These are phyloP conservation scores for Cerastoderma edule DNA, from an alignment of 2,888 invertebrate genomes.

Conservation along the genomic window DNA sequence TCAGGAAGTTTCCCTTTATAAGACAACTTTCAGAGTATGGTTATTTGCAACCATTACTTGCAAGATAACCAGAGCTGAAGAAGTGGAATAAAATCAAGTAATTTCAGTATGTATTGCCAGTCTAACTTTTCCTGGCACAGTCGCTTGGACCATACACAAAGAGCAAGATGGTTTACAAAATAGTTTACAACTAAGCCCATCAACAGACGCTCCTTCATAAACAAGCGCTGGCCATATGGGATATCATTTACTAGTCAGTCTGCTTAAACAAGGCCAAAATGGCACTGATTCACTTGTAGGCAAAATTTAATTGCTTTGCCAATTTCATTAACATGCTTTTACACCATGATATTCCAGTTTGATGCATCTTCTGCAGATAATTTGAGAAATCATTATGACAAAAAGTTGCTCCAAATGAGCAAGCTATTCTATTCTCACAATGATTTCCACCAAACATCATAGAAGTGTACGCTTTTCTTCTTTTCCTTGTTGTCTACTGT, in stretches of 20 bases:
- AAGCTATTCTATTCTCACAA: not conserved
- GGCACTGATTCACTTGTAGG: no score
- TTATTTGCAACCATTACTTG: no score
- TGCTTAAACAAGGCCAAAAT: no score
- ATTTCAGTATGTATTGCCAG: no score
- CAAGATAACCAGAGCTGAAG: no score
- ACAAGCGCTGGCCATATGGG: slow-evolving; percentile 14
- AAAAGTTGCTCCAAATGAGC: not conserved
- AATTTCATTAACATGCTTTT: no score
- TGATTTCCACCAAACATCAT: not conserved
- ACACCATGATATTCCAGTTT: not conserved
- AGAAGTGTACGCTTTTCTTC: no score
- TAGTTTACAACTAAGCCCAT: slow-evolving; percentile 18
- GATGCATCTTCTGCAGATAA: not conserved
- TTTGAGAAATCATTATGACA: slow-evolving; percentile 1
- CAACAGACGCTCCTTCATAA: slow-evolving; percentile 12
- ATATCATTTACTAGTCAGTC: not conserved
- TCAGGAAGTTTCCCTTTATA: no score
- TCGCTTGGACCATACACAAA: slow-evolving; percentile 15
- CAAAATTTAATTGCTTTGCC: no score
- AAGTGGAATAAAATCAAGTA: no score
- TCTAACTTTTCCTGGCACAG: not conserved
- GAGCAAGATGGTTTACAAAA: slow-evolving; percentile 14
- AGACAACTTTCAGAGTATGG: no score
- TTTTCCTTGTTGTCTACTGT: no score